Evolutionary conservation across 2,888 invertebrate species (phyloP).

Genomic region (Eretmocerus hayati): DNA sequence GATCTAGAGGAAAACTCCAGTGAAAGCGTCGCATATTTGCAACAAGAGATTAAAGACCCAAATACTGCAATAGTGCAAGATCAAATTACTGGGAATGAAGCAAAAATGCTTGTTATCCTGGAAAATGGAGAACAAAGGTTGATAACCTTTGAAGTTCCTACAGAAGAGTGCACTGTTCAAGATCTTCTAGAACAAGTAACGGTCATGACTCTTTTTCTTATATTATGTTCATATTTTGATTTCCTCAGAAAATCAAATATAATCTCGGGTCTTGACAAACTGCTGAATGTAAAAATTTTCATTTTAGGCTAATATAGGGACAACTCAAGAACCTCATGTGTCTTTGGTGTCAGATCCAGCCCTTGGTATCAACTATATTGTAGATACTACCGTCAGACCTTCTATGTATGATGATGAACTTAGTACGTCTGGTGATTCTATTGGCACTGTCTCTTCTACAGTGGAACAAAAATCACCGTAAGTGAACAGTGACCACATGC

Average conservation of each 20-base stretch:
- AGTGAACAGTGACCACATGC: too few species aligned
- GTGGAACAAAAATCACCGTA: conserved; percentile 13
- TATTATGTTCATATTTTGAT: not conserved
- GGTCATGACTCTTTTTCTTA: not conserved
- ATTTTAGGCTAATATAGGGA: conserved; percentile 60
- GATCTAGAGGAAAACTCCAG: conserved; percentile 29
- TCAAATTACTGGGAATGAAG: conserved; percentile 51
- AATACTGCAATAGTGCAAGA: conserved; percentile 37
- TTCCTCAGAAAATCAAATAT: too few species aligned
- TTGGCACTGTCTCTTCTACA: too few species aligned
- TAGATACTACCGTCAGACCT: conserved; percentile 55
- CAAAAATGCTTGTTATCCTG: conserved; percentile 72
- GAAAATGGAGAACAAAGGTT: conserved; percentile 73
- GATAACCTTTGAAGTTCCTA: conserved; percentile 74
- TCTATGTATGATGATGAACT: conserved; percentile 23
- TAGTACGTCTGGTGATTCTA: too few species aligned
- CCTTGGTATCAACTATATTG: conserved; percentile 72
- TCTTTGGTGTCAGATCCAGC: conserved; percentile 68
- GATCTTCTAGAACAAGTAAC: conserved; percentile 71
- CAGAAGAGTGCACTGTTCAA: conserved; percentile 75
- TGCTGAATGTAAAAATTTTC: too few species aligned
- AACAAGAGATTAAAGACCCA: conserved; percentile 40
- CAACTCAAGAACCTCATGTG: conserved; percentile 64
- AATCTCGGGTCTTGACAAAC: too few species aligned
- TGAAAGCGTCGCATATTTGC: conserved; percentile 36